These are phyloP conservation scores for Ctenodactylus gundi DNA, from an alignment of 2,113 vertebrate species.

Conservation along the genomic window DNA sequence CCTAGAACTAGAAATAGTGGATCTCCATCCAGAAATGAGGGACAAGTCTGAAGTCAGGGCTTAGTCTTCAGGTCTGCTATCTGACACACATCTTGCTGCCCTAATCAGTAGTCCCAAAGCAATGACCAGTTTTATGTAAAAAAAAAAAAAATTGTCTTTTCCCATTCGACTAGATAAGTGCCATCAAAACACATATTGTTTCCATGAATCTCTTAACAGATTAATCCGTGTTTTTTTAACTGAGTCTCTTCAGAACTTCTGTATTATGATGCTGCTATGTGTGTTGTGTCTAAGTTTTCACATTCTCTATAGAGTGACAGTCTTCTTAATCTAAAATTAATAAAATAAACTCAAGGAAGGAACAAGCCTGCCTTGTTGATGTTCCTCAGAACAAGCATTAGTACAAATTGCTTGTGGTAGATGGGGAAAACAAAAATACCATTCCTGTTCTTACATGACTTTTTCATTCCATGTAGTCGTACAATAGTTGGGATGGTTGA, in stretches of 20 bases:
- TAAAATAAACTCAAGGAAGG: background rate
- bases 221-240: background rate
- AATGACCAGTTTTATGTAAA: background rate
- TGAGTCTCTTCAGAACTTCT: background rate
- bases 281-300: background rate
- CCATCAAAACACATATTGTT: too few relatives aligned
- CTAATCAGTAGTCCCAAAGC: background rate
- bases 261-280: background rate
- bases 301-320: fast-evolving
- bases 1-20: background rate
- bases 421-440: background rate
- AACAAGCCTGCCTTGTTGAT: background rate
- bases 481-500: background rate
- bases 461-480: background rate
- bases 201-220: background rate
- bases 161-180: too few relatives aligned
- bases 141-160: too few relatives aligned
- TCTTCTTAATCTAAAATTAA: background rate
- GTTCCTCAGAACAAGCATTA: background rate
- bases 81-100: background rate
- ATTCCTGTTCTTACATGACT: background rate
- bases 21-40: background rate
- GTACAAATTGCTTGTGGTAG: background rate
- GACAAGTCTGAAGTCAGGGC: background rate
- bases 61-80: background rate